Evolutionary conservation across 1,140 invertebrate genomes (phyloP), one percentile per base, ranked within the genome.

Genomic region (Piezodorus guildinii): DNA sequence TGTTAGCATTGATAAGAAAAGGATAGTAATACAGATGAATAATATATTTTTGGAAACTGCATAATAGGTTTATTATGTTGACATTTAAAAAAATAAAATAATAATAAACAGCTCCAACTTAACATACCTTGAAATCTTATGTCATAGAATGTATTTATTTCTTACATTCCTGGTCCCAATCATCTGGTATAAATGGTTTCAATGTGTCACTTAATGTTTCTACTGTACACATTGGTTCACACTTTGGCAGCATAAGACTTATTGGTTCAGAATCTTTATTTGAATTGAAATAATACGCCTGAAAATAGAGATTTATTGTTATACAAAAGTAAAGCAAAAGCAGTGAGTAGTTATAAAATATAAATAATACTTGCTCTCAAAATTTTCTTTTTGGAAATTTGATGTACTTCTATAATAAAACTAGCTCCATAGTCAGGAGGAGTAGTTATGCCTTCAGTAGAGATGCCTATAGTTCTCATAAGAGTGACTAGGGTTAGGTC

Each of bases 401-500:
- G 23, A 60, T 81, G 80, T 15, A 86, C 69, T 72, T 90, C 85
- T 59, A 88, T 76, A 23, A 83, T 77, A 1, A 90, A 63, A 16
- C 81, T 80, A 1, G 85, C 81, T 1, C 85, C 85, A 73, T 85
- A 86, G 46, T 83, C 82, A 0, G 86, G 87, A 69, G 85, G 81
- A 14, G 27, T 30, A 85, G 71, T 12, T 16, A 77, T 73, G 66
- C 81, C 73, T 64, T 83, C 78, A 8, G 39, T 39, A 0, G 76
- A 72, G 65, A 84, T 83, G 9, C 84, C 84, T 68, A 90, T 76
- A 0, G 85, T 78, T 64, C 85, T 78, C 74, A 87, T 77, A 8
- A 85, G 69, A 69, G 80, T 83, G 0, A 89, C 84, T n/a, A 89
- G 70, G 0, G 83, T 87, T 2, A 87, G 75, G 71, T 90, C 87